phyloP scores from a whole-genome alignment of 2,888 invertebrate species.

The Luperina testacea region DNA sequence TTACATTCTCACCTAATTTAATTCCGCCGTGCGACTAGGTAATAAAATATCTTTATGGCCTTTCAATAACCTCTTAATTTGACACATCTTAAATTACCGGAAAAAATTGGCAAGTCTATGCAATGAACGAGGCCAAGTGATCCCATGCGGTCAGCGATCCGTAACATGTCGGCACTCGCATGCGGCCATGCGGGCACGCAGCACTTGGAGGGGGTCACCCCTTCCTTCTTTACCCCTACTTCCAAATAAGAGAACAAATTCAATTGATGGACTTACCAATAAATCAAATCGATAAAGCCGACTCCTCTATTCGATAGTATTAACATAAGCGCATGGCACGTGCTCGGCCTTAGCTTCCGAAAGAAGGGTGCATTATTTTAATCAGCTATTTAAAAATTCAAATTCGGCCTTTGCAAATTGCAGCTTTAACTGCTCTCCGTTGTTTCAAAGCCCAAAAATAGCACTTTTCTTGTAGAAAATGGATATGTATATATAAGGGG shows the following conservation, averaged over 20 bases:
- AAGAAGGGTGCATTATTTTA: conserved; percentile 52
- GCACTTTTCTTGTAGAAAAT: conserved; percentile 50
- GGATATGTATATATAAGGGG: conserved; percentile 26
- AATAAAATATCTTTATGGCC: conserved; percentile 35
- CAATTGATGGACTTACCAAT: conserved; percentile 41
- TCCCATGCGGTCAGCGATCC: conserved; percentile 81
- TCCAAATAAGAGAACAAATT: conserved; percentile 64
- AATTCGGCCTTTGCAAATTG: conserved; percentile 50
- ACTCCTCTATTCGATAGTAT: conserved; percentile 48
- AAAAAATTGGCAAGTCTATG: conserved; percentile 63
- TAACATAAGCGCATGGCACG: conserved; percentile 59
- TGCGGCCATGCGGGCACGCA: conserved; percentile 70
- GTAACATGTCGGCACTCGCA: conserved; percentile 75
- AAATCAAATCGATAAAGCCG: conserved; percentile 31
- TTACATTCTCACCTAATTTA: conserved; percentile 23
- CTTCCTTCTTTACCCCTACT: too few relatives aligned
- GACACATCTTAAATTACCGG: conserved; percentile 60
- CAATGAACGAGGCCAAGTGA: conserved; percentile 70
- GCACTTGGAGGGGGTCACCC: conserved; percentile 62
- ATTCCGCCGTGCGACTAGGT: conserved; percentile 8
- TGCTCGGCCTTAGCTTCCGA: conserved; percentile 54
- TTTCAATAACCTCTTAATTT: conserved; percentile 59
- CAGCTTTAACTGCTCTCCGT: conserved; percentile 28
- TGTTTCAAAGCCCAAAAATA: conserved; percentile 43
- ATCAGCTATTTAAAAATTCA: conserved; percentile 64